Conservation (phyloP, 2,888 invertebrate species). For the Anagyrus pseudococci region DNA sequence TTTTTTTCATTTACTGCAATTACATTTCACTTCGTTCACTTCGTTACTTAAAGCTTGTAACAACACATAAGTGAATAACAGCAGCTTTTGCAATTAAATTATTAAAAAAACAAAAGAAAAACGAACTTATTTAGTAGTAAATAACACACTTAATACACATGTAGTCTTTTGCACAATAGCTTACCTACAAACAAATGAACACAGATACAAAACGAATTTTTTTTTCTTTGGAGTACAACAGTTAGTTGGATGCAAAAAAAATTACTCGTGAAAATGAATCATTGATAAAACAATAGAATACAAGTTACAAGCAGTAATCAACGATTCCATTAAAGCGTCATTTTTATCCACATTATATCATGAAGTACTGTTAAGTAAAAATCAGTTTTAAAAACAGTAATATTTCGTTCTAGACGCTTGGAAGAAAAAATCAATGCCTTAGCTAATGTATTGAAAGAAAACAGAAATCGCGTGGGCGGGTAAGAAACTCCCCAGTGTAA, state of each 20-base stretch:
- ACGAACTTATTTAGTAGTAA: neutral
- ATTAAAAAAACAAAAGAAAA: neutral
- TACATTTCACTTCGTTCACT: constrained; percentile 4
- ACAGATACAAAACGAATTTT: neutral
- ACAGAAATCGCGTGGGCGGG: constrained; percentile 41
- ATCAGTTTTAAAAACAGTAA: constrained; percentile 25
- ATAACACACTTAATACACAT: neutral
- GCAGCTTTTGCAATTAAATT: neutral
- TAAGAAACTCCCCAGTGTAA: constrained; percentile 38
- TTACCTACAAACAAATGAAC: neutral
- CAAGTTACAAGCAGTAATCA: neutral
- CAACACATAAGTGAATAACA: neutral
- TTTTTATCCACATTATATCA: constrained; percentile 23
- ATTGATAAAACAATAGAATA: constrained; percentile 31
- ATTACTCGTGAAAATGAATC: neutral
- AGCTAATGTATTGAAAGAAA: constrained; percentile 41
- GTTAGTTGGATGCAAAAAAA: no score
- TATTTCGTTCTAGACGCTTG: constrained; percentile 41
- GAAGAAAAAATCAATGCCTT: constrained; percentile 41
- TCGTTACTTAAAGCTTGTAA: neutral
- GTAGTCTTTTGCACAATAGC: neutral
- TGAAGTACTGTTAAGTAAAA: constrained; percentile 4
- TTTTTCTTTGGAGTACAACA: no score
- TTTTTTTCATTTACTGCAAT: constrained; percentile 30
- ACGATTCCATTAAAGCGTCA: constrained; percentile 26